phyloP scores from a whole-genome alignment of 2,888 invertebrate genomes.

The Troilus luridus region DNA sequence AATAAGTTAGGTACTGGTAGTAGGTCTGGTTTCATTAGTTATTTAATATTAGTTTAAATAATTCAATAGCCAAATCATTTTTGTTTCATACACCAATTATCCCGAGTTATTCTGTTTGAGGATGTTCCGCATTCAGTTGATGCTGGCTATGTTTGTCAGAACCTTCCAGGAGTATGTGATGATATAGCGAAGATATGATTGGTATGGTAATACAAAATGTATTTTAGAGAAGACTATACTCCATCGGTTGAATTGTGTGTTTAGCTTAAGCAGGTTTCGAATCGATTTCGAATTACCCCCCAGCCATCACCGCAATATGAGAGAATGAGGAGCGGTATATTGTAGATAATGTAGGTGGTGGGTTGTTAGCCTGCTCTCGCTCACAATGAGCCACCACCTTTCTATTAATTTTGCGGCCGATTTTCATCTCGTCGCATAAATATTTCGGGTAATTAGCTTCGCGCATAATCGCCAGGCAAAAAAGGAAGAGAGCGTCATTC shows the following conservation, averaged over 20 bases:
- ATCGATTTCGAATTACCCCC: not conserved
- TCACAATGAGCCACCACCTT: not conserved
- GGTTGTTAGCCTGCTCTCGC: not conserved
- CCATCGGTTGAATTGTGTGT: constrained; percentile 9
- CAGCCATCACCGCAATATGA: not conserved
- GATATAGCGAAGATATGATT: not conserved
- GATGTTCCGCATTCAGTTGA: not conserved
- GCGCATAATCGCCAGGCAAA: not conserved
- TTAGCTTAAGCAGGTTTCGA: not conserved
- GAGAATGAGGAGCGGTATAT: not conserved
- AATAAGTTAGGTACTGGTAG: too few species aligned
- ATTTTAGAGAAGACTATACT: not conserved
- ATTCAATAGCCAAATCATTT: too few species aligned
- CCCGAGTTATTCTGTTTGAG: too few species aligned
- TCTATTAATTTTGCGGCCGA: not conserved
- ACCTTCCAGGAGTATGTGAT: not conserved
- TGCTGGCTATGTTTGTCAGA: not conserved
- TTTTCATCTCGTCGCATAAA: not conserved
- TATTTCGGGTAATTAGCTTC: constrained; percentile 26
- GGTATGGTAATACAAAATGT: not conserved
- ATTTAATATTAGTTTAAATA: too few species aligned
- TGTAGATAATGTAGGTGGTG: not conserved
- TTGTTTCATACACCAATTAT: too few species aligned
- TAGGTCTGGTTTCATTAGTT: too few species aligned
- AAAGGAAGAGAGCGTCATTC: not conserved